Conservation (phyloP, 64 coral and sea anemone genomes). For the Platygyra sinensis region DNA sequence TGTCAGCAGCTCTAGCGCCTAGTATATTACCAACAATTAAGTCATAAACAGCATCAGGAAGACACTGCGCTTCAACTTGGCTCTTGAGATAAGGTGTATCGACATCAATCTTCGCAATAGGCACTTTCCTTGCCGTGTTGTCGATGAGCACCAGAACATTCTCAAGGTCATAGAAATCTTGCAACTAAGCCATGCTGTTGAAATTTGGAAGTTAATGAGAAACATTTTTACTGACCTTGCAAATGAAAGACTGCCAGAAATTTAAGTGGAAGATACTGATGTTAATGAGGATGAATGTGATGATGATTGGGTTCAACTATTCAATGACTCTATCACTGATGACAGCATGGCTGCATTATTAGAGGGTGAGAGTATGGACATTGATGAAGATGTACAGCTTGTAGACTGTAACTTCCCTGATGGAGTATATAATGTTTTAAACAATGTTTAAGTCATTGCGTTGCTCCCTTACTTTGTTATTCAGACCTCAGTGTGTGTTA, state of each 20-base stretch:
- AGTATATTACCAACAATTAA: too few species aligned
- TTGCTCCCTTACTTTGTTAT: too few species aligned
- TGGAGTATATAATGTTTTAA: not conserved
- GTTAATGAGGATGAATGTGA: constrained; percentile 3
- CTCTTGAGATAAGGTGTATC: too few species aligned
- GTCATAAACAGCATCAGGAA: too few species aligned
- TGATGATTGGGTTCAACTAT: not conserved
- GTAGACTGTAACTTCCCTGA: not conserved
- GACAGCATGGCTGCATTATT: not conserved
- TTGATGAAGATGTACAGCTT: not conserved
- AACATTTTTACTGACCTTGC: not conserved
- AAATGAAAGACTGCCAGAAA: not conserved
- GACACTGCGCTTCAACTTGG: too few species aligned
- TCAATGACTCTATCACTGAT: not conserved
- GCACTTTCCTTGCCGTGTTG: too few species aligned
- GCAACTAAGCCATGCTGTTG: not conserved
- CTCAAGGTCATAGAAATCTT: constrained; percentile 1
- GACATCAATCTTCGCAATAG: too few species aligned
- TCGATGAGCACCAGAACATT: too few species aligned
- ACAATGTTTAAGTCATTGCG: not conserved
- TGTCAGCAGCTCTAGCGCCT: too few species aligned
- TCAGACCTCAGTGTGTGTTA: too few species aligned
- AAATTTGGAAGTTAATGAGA: not conserved
- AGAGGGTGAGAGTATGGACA: not conserved
- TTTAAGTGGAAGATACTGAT: not conserved